Percentiles rank a stretch among this genome's conserved stretches.
Conservation (phyloP, 2,113 vertebrate genomes). For the Aegotheles bennettii region DNA sequence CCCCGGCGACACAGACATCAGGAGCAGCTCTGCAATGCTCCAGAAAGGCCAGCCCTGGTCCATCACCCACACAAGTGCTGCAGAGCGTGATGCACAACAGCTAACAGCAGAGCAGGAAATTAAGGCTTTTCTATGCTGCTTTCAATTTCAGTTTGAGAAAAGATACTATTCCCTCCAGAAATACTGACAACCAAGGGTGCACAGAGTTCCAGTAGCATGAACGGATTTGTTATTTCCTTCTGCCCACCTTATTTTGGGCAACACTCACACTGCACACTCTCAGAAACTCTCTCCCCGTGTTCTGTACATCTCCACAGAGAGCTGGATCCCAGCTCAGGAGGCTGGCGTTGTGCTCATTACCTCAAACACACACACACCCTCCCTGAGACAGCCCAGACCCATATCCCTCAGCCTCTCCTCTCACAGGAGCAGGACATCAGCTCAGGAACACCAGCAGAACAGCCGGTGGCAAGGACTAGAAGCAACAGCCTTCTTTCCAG, state of each 20-base stretch:
- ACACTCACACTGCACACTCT: neutral
- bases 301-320: neutral
- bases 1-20: fast-evolving
- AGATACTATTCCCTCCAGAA: neutral
- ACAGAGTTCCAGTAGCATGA: neutral
- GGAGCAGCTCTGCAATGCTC: neutral
- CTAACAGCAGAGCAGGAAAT: neutral
- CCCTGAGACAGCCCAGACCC: neutral
- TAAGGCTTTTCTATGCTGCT: neutral
- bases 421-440: neutral
- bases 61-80: neutral
- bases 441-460: neutral
- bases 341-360: neutral
- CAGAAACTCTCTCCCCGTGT: neutral
- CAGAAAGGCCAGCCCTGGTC: neutral
- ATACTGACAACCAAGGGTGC: neutral
- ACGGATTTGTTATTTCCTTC: fast-evolving
- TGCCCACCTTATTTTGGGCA: neutral
- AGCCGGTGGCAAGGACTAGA: neutral
- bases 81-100: fast-evolving
- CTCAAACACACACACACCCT: fast-evolving
- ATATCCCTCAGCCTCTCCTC: neutral
- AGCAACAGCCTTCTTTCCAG: neutral
- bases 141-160: neutral
- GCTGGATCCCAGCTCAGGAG: neutral